Evolutionary conservation across 2,797 vertebrate species (phyloP), one percentile per base, ranked within the genome.

Genomic region (Capromys pilorides): DNA sequence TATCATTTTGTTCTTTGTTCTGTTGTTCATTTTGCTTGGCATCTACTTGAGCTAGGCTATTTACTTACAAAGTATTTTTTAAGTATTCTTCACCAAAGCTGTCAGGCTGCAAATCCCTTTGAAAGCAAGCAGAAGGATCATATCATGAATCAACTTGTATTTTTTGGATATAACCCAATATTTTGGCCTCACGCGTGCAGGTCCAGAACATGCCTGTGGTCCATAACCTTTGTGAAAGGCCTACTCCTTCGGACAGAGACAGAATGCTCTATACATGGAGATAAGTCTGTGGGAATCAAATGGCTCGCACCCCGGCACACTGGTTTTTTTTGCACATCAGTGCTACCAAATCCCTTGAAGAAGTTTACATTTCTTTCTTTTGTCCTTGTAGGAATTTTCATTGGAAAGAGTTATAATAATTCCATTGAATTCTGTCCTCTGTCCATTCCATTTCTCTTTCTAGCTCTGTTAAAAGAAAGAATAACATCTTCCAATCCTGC

Each of bases 111-210:
- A 64, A 88, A 88, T 61, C 3, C 7, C 1, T 26, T 12, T 33
- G 57, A 78, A 91, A 93, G 21, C 13, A 77, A 81, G 67, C 88
- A 45, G n/a, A 82, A 67, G 8, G 41, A 82, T 67, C 31, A 41
- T 0, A 41, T 59, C 54, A 71, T 28, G 39, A 96, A 77, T 51
- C 62, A 26, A 21, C 94, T 77, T 86, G 2, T 83, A 21, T n/a
- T 88, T 84, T 61, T 26, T 39, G n/a, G 54, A 81, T 24, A 59
- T 94, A 85, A 14, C 31, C 16, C 67, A 86, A 19, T 75, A 22
- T 75, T 86, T 92, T 84, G 22, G 71, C 24, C 64, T 94, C 49
- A 92, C 13, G 81, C 71, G 8, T 92, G 49, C 54, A 84, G 83
- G 26, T 64, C 45, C 21, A 85, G 14, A 36, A 24, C 33, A 73